Evolutionary conservation across 2,888 invertebrate genomes (phyloP), one percentile per base, ranked within the genome.

Genomic region (Epinotia brunnichana): DNA sequence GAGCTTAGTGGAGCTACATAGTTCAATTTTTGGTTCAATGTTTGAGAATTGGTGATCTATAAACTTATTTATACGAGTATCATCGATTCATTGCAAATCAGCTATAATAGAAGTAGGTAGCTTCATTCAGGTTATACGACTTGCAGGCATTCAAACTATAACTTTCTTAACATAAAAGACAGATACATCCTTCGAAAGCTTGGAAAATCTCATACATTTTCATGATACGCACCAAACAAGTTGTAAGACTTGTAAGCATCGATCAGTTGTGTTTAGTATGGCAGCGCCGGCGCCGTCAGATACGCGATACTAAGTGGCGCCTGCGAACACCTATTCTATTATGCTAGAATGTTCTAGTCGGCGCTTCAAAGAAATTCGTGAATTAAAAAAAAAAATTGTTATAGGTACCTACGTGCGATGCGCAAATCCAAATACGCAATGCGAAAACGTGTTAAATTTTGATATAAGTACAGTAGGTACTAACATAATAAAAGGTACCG

Each of bases 201-300:
- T 54, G 56, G 69, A 62, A 69, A 69, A 56, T 41, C 61, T 69
- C 53, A 57, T 67, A 24, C 67, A 57, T 67, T 57, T 67, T 56
- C 57, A 57, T 67, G 44, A 17, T 24, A 29, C n/a, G 24, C n/a
- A n/a, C 51, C 44, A 61, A 67, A 56, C 72, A 39, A 71, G 70
- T 71, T 63, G 39, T 24, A 9, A 41, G 35, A 71, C 64, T 71
- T 63, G 39, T 24, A 9, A 41, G 35, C 66, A 71, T 66, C 39
- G 41, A 71, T 66, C 54, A 54, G 61, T 29, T 17, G 64, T 60
- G 66, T 61, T 64, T 56, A 67, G 71, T 71, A 61, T 67, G 66
- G 61, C 61, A 57, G 74, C 76, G 76, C 76, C 74, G 76, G 78
- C 77, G 77, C 76, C 76, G 63, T 66, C 64, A 67, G 63, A 72